phyloP scores from a whole-genome alignment of 2,888 invertebrate species.

The Tinea pellionella region DNA sequence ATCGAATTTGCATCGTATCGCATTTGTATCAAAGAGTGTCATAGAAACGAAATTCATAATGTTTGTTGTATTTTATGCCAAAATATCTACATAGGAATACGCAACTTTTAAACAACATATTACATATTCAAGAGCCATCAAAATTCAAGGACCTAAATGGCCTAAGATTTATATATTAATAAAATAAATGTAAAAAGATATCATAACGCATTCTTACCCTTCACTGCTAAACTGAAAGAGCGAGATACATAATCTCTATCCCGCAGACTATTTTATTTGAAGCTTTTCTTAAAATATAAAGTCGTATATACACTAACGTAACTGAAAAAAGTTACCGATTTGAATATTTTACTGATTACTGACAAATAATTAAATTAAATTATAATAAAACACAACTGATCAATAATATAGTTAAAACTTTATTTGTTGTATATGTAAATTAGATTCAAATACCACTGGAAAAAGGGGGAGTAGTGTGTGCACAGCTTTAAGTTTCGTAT shows the following conservation, averaged over 20 bases:
- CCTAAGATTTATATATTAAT: constrained; percentile 3
- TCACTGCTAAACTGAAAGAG: neutral
- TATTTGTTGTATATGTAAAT: no score
- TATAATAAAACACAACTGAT: no score
- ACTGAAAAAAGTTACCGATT: no score
- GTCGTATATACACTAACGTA: neutral
- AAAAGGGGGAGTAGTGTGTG: neutral
- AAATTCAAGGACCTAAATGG: neutral
- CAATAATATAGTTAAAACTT: no score
- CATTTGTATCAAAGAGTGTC: no score
- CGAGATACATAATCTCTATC: neutral
- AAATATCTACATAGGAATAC: neutral
- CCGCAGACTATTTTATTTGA: constrained; percentile 2
- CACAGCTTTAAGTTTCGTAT: neutral
- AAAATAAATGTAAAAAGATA: constrained; percentile 5
- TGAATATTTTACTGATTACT: no score
- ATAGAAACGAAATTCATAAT: neutral
- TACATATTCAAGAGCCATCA: neutral
- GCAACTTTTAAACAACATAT: neutral
- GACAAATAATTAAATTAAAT: no score
- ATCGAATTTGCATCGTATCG: no score
- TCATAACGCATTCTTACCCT: neutral
- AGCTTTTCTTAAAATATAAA: neutral
- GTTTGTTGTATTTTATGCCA: neutral
- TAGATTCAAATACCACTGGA: no score